A percentile compares a stretch with the other conserved stretches of the same genome.
Conservation (phyloP, 2,888 invertebrate species). For the Netelia fuscicornis region DNA sequence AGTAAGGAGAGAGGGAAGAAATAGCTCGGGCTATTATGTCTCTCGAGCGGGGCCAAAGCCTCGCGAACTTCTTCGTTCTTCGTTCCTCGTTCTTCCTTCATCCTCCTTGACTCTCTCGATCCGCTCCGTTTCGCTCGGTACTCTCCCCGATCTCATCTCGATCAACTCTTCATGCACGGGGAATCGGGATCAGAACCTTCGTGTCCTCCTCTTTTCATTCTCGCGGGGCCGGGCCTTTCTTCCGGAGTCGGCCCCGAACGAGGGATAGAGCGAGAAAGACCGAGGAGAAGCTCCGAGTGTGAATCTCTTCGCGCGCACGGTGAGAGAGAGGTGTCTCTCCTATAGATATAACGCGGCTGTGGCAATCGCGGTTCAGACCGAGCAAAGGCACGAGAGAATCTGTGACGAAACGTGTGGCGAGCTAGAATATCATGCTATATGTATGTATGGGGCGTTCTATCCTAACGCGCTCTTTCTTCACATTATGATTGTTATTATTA, state of each 20-base stretch:
- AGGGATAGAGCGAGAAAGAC: constrained; percentile 20
- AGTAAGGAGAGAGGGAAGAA: constrained; percentile 43
- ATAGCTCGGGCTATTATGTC: constrained; percentile 60
- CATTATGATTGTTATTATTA: background rate
- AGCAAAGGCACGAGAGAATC: constrained; percentile 52
- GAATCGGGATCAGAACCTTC: constrained; percentile 64
- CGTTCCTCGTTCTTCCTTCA: constrained; percentile 54
- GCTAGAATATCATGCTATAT: constrained; percentile 21
- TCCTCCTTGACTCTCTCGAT: constrained; percentile 63
- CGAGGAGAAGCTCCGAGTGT: constrained; percentile 53
- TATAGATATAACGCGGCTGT: background rate
- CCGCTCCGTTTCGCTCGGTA: constrained; percentile 70
- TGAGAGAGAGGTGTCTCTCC: background rate
- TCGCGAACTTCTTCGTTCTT: constrained; percentile 51
- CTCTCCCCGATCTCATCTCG: constrained; percentile 60
- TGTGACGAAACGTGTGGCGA: constrained; percentile 64
- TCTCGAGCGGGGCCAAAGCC: constrained; percentile 53
- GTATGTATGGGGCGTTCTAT: background rate
- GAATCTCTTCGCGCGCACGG: constrained; percentile 56
- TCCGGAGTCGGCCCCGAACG: constrained; percentile 33
- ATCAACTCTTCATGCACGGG: constrained; percentile 58
- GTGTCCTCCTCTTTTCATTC: constrained; percentile 57
- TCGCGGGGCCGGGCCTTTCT: constrained; percentile 39
- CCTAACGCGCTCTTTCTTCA: background rate
- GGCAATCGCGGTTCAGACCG: constrained; percentile 16